Conservation (phyloP, 2,113 vertebrate species). For the Sinocyclocheilus anophthalmus region DNA sequence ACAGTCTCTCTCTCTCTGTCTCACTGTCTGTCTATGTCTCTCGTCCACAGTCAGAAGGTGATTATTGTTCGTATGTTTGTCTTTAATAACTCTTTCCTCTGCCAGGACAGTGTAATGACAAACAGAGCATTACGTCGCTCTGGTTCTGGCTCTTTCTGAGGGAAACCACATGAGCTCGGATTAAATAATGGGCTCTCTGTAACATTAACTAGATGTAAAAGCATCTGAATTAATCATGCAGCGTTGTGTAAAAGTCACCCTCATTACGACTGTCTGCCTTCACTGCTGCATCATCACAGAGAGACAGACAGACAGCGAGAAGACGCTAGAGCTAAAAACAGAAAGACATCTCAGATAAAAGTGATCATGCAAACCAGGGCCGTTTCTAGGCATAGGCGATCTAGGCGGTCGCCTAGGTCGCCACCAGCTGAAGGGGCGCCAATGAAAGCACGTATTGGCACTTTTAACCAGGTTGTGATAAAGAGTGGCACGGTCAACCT, state of each 20-base stretch:
- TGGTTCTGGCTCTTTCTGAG: conserved; percentile 17
- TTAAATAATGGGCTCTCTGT: too few species aligned
- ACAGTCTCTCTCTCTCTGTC: conserved; percentile 40
- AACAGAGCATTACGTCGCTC: not conserved
- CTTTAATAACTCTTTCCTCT: not conserved
- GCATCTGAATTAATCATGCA: conserved; percentile 69
- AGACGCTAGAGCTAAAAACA: not conserved
- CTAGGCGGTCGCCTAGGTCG: too few species aligned
- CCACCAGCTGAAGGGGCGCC: too few species aligned
- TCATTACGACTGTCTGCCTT: conserved; percentile 9
- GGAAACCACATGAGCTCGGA: conserved; percentile 24
- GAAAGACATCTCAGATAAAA: not conserved
- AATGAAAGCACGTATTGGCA: too few species aligned
- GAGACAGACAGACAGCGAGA: not conserved
- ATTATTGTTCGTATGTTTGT: conserved; percentile 19
- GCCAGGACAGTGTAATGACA: not conserved
- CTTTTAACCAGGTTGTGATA: too few species aligned
- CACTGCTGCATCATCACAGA: not conserved
- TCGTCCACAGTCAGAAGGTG: not conserved
- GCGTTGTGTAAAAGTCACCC: conserved; percentile 50
- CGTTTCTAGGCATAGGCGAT: too few species aligned
- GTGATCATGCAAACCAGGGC: not conserved
- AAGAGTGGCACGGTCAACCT: too few species aligned
- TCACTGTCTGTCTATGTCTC: not conserved
- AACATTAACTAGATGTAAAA: conserved; percentile 42